Percentiles rank a stretch among this genome's conserved stretches.
phyloP scores from a whole-genome alignment of 2,797 vertebrate species.

The Oreonectes daqikongensis region DNA sequence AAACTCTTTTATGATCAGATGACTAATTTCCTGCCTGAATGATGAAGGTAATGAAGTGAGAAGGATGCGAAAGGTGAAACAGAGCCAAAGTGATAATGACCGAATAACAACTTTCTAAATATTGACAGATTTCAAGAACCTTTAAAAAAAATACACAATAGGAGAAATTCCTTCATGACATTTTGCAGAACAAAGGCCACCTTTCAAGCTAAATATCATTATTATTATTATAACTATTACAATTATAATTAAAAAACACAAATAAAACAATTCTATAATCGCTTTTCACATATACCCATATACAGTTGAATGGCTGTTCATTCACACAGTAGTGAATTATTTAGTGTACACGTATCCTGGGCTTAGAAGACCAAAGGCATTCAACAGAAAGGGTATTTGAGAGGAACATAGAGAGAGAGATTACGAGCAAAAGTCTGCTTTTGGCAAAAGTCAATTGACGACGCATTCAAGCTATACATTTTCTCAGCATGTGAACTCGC shows the following conservation, averaged over 20 bases:
- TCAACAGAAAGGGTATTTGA: neutral
- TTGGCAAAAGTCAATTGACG: no score
- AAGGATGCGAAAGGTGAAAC: neutral
- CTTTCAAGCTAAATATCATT: no score
- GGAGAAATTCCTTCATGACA: no score
- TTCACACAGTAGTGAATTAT: constrained; percentile 23
- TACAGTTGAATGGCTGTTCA: neutral
- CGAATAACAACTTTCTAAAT: neutral
- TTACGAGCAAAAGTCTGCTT: no score
- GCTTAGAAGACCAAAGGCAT: neutral
- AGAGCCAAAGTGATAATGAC: neutral
- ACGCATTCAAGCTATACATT: neutral
- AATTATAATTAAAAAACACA: no score
- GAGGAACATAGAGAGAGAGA: neutral
- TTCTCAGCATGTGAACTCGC: neutral
- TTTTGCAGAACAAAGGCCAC: no score
- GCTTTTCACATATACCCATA: no score
- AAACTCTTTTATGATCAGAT: neutral
- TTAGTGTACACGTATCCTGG: neutral
- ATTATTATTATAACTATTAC: no score
- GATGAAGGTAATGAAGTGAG: constrained; percentile 5
- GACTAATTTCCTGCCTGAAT: constrained; percentile 2
- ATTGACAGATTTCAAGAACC: no score
- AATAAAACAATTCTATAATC: no score
- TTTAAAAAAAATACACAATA: no score